phyloP scores from a whole-genome alignment of 2,113 vertebrate genomes.

The Psilopsiagon aurifrons region DNA sequence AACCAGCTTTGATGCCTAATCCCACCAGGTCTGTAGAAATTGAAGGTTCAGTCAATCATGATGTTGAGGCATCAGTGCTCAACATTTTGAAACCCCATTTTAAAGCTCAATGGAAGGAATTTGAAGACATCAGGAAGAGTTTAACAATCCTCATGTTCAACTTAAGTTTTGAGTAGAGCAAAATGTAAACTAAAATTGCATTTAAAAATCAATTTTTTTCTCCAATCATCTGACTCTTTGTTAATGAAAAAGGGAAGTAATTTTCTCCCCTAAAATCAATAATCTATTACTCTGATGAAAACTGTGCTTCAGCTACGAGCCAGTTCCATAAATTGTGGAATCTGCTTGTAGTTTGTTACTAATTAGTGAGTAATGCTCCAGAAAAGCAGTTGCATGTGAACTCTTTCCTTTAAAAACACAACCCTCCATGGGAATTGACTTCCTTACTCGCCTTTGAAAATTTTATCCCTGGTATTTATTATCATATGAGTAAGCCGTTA shows the following conservation, averaged over 20 bases:
- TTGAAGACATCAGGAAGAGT: not conserved
- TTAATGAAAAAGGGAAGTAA: slow-evolving; percentile 14
- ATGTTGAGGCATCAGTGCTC: not conserved
- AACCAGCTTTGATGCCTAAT: not conserved
- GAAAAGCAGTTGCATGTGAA: slow-evolving; percentile 41
- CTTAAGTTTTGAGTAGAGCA: not conserved
- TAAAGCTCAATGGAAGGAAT: not conserved
- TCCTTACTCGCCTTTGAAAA: slow-evolving; percentile 41
- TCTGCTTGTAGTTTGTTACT: slow-evolving; percentile 24
- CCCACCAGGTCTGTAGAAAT: not conserved
- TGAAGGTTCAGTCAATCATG: not conserved
- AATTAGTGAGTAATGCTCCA: slow-evolving; percentile 41
- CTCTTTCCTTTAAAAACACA: slow-evolving; percentile 56
- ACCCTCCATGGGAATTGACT: slow-evolving; percentile 27
- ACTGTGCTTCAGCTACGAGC: not conserved
- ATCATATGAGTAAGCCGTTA: slow-evolving; percentile 57
- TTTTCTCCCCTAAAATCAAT: slow-evolving; percentile 16
- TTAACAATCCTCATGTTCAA: not conserved
- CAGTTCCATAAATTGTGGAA: slow-evolving; percentile 17
- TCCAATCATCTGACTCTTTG: not conserved
- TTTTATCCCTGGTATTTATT: slow-evolving; percentile 37
- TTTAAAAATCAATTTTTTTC: not conserved
- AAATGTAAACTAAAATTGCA: not conserved
- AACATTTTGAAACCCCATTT: not conserved
- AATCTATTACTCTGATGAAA: slow-evolving; percentile 24